Base-by-base conservation (phyloP, 2,888 invertebrate species). In the Dusona sp. region DNA sequence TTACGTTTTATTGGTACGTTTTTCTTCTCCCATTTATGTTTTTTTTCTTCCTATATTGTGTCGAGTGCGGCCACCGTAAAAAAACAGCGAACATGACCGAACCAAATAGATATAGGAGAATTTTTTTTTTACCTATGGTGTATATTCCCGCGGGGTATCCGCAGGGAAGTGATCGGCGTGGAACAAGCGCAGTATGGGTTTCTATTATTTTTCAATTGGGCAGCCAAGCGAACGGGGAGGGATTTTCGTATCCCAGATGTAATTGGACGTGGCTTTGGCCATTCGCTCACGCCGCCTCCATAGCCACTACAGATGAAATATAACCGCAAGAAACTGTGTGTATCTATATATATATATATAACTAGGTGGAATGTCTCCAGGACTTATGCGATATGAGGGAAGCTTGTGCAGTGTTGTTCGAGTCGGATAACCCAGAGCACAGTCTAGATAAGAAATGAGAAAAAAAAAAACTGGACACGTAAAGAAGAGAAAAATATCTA, bases 201-300 rank as follows among this genome's bases (percentile, higher is more conserved):
- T 93, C 92, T 92, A 93, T 93, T 94, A 94, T 94, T 93, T 93
- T 94, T 94, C 93, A 92, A 94, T 93, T 92, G 93, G 91, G 90
- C 90, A 89, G 89, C 89, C 90, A 90, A 88, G 91, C 92, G 91
- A 89, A 91, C 90, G 90, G 89, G 89, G 91, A 90, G 92, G 91
- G 82, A 82, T 82, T 92, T 91, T 88, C 88, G 89, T 91, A 91
- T 91, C 91, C 90, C 87, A 90, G 90, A 90, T 92, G 93, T 93
- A 93, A 94, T 93, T 93, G 93, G 91, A 93, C 91, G 90, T 91
- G 92, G 92, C 93, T 93, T 92, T 90, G 89, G 81, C 89, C 85
- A 83, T 73, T 72, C 82, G 80, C 84, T 78, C 82, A 79, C 75
- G 74, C 79, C 33, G 36, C 61, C 79, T 86, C 89, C 36, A 38